Evolutionary conservation across 2,888 invertebrate genomes (phyloP).

Genomic region (Leptinotarsa haldemani): DNA sequence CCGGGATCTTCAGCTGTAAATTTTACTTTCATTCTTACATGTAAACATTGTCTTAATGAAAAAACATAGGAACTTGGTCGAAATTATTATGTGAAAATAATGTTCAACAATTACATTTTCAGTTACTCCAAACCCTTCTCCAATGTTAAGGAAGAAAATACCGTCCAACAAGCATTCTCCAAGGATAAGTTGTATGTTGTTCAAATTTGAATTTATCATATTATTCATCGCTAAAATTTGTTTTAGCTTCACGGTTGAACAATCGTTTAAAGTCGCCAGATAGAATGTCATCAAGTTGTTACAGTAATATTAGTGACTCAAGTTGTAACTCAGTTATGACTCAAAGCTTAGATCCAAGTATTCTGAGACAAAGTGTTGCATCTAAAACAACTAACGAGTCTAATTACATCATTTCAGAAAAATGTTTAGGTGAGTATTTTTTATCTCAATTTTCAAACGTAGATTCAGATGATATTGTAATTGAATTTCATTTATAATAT

Average conservation of each 20-base stretch:
- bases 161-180: constrained; percentile 67
- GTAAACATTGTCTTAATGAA: no score
- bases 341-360: constrained; percentile 73
- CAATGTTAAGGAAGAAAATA: constrained; percentile 66
- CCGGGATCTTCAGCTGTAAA: no score
- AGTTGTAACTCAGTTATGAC: constrained; percentile 68
- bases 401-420: constrained; percentile 53
- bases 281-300: constrained; percentile 79
- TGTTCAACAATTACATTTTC: constrained; percentile 38
- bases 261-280: constrained; percentile 75
- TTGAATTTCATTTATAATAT: no score
- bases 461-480: no score
- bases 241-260: constrained; percentile 63
- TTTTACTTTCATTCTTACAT: no score
- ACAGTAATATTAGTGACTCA: constrained; percentile 61
- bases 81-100: constrained; percentile 31
- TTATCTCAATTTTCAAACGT: neutral
- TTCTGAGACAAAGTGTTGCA: constrained; percentile 66
- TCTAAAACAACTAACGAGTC: constrained; percentile 49
- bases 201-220: constrained; percentile 1
- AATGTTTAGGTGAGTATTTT: constrained; percentile 55
- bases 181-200: constrained; percentile 65
- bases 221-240: constrained; percentile 24
- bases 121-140: constrained; percentile 62
- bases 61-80: no score